Conservation (phyloP, 2,797 vertebrate species). For the Echiichthys vipera region DNA sequence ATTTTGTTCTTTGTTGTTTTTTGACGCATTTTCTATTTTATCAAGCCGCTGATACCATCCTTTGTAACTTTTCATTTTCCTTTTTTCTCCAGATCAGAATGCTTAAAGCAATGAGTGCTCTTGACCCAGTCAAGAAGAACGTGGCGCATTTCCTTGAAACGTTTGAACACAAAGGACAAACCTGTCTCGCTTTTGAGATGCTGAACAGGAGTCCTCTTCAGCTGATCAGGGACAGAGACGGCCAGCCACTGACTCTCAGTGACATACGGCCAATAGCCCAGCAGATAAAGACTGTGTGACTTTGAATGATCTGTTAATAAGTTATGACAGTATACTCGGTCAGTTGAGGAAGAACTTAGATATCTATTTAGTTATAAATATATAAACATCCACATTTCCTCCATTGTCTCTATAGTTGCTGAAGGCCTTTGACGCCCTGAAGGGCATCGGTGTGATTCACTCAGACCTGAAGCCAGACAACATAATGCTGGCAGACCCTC, state of each 20-base stretch:
- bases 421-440: neutral
- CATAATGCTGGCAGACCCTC: neutral
- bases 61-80: no score
- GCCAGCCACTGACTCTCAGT: neutral
- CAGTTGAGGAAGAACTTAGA: neutral
- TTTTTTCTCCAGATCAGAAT: neutral
- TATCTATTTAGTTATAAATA: no score
- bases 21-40: neutral
- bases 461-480: neutral
- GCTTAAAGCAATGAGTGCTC: neutral
- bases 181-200: neutral
- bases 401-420: constrained; percentile 1
- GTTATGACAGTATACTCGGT: neutral
- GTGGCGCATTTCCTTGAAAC: neutral
- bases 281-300: neutral
- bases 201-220: neutral
- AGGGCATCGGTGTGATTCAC: neutral
- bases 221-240: fast-evolving
- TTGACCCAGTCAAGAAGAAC: neutral
- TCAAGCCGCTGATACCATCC: neutral
- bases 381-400: neutral
- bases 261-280: neutral
- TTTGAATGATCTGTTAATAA: neutral
- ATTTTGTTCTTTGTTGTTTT: neutral
- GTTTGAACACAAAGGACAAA: neutral